Evolutionary conservation across 2,888 invertebrate genomes (phyloP).

Genomic region (Chrysopilus asiliformis): DNA sequence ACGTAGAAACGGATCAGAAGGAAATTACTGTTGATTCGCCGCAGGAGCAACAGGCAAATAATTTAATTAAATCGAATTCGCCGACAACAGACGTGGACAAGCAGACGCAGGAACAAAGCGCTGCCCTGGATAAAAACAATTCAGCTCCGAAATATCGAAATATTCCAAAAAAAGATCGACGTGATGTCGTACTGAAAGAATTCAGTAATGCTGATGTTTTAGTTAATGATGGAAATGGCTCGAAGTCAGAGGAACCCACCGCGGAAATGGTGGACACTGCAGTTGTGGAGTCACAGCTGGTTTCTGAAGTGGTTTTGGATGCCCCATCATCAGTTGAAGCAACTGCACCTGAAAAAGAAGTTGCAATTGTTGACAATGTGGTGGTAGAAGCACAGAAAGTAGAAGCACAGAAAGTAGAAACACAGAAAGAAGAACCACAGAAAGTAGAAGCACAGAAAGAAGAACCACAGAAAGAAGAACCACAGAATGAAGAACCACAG

Average conservation of each 20-base stretch:
- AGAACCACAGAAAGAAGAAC: background rate
- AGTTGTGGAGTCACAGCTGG: background rate
- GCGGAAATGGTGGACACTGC: background rate
- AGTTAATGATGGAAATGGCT: background rate
- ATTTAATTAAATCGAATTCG: too few relatives aligned
- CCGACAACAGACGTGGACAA: too few relatives aligned
- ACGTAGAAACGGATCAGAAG: conserved; percentile 1
- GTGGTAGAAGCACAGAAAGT: background rate
- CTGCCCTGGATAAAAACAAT: background rate
- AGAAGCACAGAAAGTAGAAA: background rate
- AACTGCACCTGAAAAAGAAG: conserved; percentile 1
- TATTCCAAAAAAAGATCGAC: conserved; percentile 34
- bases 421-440: too few relatives aligned
- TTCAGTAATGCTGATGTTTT: conserved; percentile 16
- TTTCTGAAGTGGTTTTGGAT: background rate
- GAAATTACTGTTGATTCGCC: background rate
- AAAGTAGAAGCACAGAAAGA: background rate
- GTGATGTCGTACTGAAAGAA: conserved; percentile 26
- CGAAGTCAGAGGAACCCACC: background rate
- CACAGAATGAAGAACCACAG: too few relatives aligned
- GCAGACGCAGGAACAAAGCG: too few relatives aligned
- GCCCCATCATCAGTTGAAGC: background rate
- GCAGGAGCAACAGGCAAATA: too few relatives aligned
- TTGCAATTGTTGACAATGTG: background rate
- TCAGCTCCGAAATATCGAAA: conserved; percentile 24